Conservation (phyloP, 2,797 vertebrate species). For the Xyrichtys novacula region DNA sequence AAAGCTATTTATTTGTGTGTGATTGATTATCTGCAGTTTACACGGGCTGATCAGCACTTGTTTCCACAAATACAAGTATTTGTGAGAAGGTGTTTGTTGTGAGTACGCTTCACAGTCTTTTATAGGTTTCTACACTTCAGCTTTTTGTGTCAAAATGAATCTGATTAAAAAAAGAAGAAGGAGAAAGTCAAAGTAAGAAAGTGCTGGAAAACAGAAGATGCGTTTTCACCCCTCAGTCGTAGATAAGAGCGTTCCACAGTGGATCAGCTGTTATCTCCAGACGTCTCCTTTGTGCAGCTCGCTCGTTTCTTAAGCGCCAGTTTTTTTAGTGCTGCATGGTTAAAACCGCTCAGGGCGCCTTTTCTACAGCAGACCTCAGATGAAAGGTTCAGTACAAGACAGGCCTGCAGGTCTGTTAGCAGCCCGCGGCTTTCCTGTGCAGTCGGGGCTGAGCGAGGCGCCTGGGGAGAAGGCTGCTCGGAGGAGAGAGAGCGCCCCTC, state of each 20-base stretch:
- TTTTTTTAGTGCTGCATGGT: slow-evolving; percentile 33
- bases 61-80: slow-evolving; percentile 3
- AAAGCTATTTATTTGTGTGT: slow-evolving; percentile 61
- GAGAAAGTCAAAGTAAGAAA: neutral
- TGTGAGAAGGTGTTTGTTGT: neutral
- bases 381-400: slow-evolving; percentile 69
- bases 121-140: slow-evolving; percentile 7
- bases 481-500: slow-evolving; percentile 35
- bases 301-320: slow-evolving; percentile 32
- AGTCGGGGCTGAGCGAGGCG: slow-evolving; percentile 55
- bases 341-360: slow-evolving; percentile 56
- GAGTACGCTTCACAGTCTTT: slow-evolving; percentile 20
- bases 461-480: slow-evolving; percentile 57
- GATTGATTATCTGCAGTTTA: slow-evolving; percentile 66
- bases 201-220: neutral
- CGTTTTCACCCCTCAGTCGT: slow-evolving; percentile 7
- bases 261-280: slow-evolving; percentile 13
- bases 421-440: slow-evolving; percentile 71
- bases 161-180: slow-evolving; percentile 1
- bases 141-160: slow-evolving; percentile 5
- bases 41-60: slow-evolving; percentile 25
- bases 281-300: slow-evolving; percentile 20
- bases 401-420: slow-evolving; percentile 69
- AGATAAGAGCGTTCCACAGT: slow-evolving; percentile 28
- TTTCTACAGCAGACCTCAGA: slow-evolving; percentile 59